phyloP scores from a whole-genome alignment of 1,140 invertebrate genomes.

The Drosophila equinoxialis region DNA sequence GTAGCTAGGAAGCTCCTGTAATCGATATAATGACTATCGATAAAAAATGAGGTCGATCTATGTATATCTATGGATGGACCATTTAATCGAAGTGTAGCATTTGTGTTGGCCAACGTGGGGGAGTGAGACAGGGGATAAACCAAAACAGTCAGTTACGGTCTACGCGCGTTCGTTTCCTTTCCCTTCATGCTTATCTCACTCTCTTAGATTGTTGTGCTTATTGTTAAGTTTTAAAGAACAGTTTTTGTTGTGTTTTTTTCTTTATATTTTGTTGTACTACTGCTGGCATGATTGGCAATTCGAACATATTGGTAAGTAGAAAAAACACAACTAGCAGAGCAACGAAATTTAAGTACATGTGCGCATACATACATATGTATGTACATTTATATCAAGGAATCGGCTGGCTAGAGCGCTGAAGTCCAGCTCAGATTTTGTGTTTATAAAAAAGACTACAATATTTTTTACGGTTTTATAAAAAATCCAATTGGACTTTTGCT shows the following conservation, averaged over 20 bases:
- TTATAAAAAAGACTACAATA: background rate
- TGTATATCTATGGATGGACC: background rate
- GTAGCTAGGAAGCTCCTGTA: background rate
- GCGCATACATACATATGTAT: too few relatives aligned
- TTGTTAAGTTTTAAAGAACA: background rate
- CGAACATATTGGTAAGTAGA: background rate
- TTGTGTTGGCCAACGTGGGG: background rate
- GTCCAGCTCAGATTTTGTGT: constrained; percentile 10
- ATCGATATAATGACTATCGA: background rate
- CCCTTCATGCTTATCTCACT: constrained; percentile 9
- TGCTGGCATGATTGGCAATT: background rate
- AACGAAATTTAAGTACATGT: too few relatives aligned
- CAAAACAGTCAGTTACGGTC: constrained; percentile 10
- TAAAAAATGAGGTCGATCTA: background rate
- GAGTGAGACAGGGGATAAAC: background rate
- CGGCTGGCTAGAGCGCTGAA: background rate
- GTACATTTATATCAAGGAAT: background rate
- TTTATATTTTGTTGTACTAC: background rate
- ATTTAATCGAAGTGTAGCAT: background rate
- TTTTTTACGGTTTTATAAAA: background rate
- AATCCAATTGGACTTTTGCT: constrained; percentile 12
- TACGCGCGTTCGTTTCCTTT: constrained; percentile 4
- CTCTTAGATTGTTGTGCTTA: background rate
- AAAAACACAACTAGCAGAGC: background rate
- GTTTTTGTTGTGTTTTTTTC: constrained; percentile 11